Base-by-base conservation (phyloP, 2,113 vertebrate species). In the Aegypius monachus region DNA sequence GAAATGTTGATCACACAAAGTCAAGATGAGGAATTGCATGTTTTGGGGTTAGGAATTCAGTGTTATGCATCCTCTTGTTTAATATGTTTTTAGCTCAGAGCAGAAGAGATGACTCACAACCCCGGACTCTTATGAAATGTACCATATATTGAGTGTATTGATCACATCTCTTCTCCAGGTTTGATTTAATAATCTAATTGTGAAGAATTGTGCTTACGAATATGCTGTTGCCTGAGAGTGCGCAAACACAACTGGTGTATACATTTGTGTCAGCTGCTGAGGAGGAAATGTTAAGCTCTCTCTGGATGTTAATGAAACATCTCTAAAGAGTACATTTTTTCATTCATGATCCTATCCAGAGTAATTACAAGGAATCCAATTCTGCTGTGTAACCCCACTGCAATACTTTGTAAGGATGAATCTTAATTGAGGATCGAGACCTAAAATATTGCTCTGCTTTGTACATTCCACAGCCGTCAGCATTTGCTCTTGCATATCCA, bases 301-400 rank as follows among this genome's bases (percentile, higher is more conserved):
- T 90, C 58, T 93, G 81, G 65, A 73, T 91, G 45, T 85, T 90
- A 90, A 70, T 89, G 81, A 88, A 90, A 82, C 11, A 65, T 90
- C 84, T 91, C 81, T 71, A 34, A 89, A 75, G 82, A 94, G 52
- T 66, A 53, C 15, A 21, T 80, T 93, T 96, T 91, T 94, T 93
- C 89, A 86, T 95, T 95, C 81, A 68, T 73, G 62, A 90, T 80
- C 84, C 59, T 94, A 73, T 94, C 58, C n/a, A 65, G 81, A 80
- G 81, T 91, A 95, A 94, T 95, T 94, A 82, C 38, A 82, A 95
- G 87, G 91, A 95, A 95, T 86, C 78, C 81, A 88, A 48, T 96
- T 94, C 79, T 94, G 88, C 92, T 88, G 59, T 93, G 80, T 83
- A 94, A 94, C 89, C 62, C 67, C 81, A 53, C 38, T 91, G 70